Evolutionary conservation across 1,140 invertebrate genomes (phyloP), one percentile per base, ranked within the genome.

Genomic region (Pentalonia nigronervosa): DNA sequence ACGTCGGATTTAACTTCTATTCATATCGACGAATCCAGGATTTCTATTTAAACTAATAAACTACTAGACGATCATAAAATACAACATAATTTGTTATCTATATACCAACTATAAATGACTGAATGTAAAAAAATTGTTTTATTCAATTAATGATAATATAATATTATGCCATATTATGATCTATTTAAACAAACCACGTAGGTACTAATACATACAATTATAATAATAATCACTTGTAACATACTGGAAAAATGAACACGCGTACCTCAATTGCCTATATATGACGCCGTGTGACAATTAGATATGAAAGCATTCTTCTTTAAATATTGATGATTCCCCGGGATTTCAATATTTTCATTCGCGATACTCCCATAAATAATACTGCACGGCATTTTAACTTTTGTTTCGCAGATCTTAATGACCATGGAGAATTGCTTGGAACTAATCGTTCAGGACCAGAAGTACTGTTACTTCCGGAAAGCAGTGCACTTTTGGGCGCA

Each of bases 401-500:
- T 48, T 34, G 34, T 91, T 50, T 41, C 20, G 2, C 76, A 92
- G 91, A 50, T 41, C 4, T 47, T 34, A 30, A 84, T 84, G 81
- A 53, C 81, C 50, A 93, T 93, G 91, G 91, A 93, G 4, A 93
- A 93, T 45, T 93, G 91, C 36, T 36, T 50, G 23, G 47, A 17
- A 45, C 34, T 93, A 20, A 36, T 93, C 21, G 81, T 30, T 8
- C 91, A 93, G 23, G 47, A 81, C 23, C 91, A 41, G 48, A 93
- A 93, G 48, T 93, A 93, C 25, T 93, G 91, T 56, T 86, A 84
- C 34, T 93, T 93, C 81, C 81, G 91, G 36, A 93, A 93, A 96
- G 96, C 95, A 97, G 88, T 93, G 25, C 91, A 93, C 48, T 93
- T 93, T n/a, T 93, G 91, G 91, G 91, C 81, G 34, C 97, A 97